Percentiles rank a stretch among this genome's conserved stretches.
Conservation (phyloP, 1,140 invertebrate species). For the Thalassaphorura encarpata region DNA sequence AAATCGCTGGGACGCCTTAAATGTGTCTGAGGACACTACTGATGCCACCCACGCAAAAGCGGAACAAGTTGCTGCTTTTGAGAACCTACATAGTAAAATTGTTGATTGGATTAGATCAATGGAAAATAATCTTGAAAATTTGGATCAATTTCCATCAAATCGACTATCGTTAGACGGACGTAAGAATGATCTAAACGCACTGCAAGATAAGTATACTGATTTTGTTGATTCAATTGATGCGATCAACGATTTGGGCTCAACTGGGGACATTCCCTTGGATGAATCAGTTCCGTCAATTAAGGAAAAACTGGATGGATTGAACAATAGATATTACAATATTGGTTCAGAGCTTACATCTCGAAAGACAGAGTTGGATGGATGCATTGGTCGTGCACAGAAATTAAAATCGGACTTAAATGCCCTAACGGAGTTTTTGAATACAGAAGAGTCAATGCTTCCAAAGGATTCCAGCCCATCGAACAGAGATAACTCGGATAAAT, state of each 20-base stretch:
- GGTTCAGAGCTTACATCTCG: constrained; percentile 80
- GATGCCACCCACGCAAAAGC: too few species aligned
- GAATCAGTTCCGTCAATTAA: constrained; percentile 80
- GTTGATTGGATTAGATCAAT: too few species aligned
- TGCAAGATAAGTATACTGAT: constrained; percentile 74
- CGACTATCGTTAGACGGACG: constrained; percentile 54
- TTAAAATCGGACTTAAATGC: constrained; percentile 72
- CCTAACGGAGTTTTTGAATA: constrained; percentile 65
- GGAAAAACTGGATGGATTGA: constrained; percentile 85
- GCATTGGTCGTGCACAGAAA: constrained; percentile 68
- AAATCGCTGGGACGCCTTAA: too few species aligned
- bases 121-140: constrained; percentile 70
- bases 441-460: constrained; percentile 67
- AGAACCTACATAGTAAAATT: too few species aligned
- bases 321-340: constrained; percentile 79
- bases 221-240: constrained; percentile 86
- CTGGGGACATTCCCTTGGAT: too few species aligned
- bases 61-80: too few species aligned
- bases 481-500: constrained; percentile 84
- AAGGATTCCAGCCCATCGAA: constrained; percentile 68
- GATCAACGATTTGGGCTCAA: too few species aligned
- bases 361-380: constrained; percentile 69
- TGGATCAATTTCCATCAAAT: constrained; percentile 34
- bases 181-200: constrained; percentile 78
- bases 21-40: too few species aligned